These are phyloP conservation scores for Rhynchopsitta pachyrhyncha DNA, from an alignment of 2,113 vertebrate genomes.

Conservation along the genomic window DNA sequence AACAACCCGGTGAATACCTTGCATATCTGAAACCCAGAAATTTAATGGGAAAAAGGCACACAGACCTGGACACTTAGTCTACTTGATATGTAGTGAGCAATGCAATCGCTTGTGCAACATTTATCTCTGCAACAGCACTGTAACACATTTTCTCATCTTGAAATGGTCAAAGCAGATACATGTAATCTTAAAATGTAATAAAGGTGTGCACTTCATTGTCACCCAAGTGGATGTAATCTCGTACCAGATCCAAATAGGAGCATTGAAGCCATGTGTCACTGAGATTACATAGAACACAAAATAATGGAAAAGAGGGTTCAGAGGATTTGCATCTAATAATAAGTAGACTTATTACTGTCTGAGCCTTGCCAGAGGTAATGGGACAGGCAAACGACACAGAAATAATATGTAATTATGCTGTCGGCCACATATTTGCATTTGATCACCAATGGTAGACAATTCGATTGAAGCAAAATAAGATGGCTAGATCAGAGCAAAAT, in stretches of 20 bases:
- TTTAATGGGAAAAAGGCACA: background rate
- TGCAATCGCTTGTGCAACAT: background rate
- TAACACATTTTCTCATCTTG: background rate
- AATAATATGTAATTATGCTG: background rate
- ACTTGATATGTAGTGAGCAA: background rate
- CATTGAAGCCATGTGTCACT: background rate
- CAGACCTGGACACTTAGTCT: background rate
- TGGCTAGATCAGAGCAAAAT: background rate
- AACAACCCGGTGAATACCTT: background rate
- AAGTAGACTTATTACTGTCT: background rate
- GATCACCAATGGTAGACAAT: background rate
- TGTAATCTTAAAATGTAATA: background rate
- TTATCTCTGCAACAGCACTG: background rate
- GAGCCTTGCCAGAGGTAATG: background rate
- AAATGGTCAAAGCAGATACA: background rate
- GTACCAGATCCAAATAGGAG: background rate
- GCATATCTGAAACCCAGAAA: background rate
- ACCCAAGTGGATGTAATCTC: background rate
- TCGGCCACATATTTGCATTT: background rate
- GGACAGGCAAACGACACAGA: background rate
- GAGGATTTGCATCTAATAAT: background rate
- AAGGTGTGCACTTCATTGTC: background rate
- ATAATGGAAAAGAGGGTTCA: background rate
- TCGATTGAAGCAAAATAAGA: background rate
- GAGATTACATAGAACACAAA: background rate